Evolutionary conservation across 1,140 invertebrate genomes (phyloP), one percentile per base, ranked within the genome.

Genomic region (Hyposmocoma kahamanoa): DNA sequence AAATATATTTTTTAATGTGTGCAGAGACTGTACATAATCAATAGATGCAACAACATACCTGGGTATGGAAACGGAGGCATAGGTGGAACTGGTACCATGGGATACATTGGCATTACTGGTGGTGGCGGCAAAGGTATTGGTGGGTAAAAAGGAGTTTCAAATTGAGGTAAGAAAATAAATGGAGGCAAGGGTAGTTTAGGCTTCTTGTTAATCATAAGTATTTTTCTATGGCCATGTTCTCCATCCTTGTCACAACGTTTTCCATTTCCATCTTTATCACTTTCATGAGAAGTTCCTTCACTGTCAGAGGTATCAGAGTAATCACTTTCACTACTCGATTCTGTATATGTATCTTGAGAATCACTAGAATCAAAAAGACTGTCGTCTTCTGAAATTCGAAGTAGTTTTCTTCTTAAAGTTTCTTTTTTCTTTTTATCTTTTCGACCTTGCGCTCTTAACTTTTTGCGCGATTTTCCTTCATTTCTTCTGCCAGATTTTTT

Each of bases 61-160:
- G 64, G 43, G n/a, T 22, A 53, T 32, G 56, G 52, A 45, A 47
- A 46, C 6, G 52, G 52, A 10, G 64, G 68, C 28, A 64, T 50
- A 0, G 76, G 76, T 28, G 77, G 80, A 5, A 81, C 64, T 11
- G 80, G 80, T 13, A 82, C 60, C 42, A 80, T 59, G 0, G 78
- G 78, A 41, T 77, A 82, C 76, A 82, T 79, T 2, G 75, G 76
- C 6, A 79, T 44, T 8, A 59, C 53, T 9, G 77, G 76, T 9
- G 76, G 69, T 18, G 69, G 62, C 0, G 75, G 72, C 26, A 84
- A 44, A 1, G 68, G 73, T 28, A 82, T 63, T 0, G 81, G 81
- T 13, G 81, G 78, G 43, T 70, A 84, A 47, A 62, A 84, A 6
- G 75, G 70, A 3, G 81, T 81, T 22, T 75, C 73, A 43, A 76